A percentile compares a stretch with the other conserved stretches of the same genome.
phyloP scores from a whole-genome alignment of 2,888 invertebrate species.

The Bugulina stolonifera region DNA sequence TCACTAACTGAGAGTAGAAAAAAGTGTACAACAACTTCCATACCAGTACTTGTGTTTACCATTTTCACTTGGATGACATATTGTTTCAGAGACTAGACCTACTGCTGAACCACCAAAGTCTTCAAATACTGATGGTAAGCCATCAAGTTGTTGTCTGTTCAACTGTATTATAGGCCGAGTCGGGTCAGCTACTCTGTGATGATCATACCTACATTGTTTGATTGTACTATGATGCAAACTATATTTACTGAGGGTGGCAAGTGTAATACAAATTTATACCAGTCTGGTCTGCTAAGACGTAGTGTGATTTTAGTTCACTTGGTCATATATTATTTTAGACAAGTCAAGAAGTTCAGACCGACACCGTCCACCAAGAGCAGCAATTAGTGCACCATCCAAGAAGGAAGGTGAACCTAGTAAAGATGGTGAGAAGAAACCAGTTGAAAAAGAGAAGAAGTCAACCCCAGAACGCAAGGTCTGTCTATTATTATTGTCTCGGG shows the following conservation, averaged over 20 bases:
- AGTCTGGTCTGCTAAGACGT: too few species aligned
- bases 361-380: neutral
- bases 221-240: neutral
- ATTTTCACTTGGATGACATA: too few species aligned
- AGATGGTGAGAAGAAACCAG: constrained; percentile 26
- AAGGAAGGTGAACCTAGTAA: neutral
- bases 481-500: too few species aligned
- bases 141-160: too few species aligned
- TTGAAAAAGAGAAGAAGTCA: constrained; percentile 32
- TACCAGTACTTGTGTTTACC: too few species aligned
- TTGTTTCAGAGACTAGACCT: too few species aligned
- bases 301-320: neutral
- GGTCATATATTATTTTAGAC: neutral
- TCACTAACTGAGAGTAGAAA: too few species aligned
- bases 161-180: too few species aligned
- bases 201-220: neutral
- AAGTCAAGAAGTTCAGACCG: neutral
- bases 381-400: neutral
- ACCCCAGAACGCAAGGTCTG: constrained; percentile 29
- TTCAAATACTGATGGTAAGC: too few species aligned
- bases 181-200: neutral
- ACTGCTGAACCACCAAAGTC: too few species aligned
- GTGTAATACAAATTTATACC: too few species aligned
- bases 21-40: too few species aligned
- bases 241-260: neutral